A percentile compares a stretch with the other conserved stretches of the same genome.
These are phyloP conservation scores for Vidua chalybeata DNA, from an alignment of 2,113 vertebrate genomes.

Conservation along the genomic window DNA sequence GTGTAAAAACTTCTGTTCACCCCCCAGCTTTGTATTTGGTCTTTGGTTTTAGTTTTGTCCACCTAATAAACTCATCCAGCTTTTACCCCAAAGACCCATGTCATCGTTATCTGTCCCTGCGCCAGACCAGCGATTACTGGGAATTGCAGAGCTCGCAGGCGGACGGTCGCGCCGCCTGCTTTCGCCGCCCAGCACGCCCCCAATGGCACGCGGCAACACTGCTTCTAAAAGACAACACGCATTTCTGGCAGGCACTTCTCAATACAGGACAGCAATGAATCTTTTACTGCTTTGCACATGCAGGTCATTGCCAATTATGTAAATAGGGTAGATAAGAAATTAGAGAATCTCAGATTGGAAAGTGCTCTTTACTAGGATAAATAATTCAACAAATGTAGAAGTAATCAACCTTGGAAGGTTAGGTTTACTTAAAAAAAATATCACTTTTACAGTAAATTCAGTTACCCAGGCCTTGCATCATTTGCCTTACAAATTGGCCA, in stretches of 20 bases:
- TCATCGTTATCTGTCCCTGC: too few species aligned
- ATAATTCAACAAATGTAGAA: neutral
- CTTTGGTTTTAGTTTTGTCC: too few species aligned
- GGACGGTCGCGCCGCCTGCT: too few species aligned
- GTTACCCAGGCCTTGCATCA: conserved; percentile 12
- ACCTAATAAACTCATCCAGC: too few species aligned
- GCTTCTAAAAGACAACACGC: neutral
- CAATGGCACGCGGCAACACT: too few species aligned
- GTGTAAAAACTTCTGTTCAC: too few species aligned
- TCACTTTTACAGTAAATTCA: neutral
- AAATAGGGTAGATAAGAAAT: neutral
- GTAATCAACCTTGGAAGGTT: neutral
- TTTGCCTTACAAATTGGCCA: conserved; percentile 27
- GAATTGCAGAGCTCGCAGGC: too few species aligned
- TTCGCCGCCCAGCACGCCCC: too few species aligned
- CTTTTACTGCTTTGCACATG: neutral
- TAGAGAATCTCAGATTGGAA: neutral
- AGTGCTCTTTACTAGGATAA: neutral
- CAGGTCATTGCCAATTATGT: neutral
- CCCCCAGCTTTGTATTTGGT: too few species aligned
- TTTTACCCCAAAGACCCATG: too few species aligned
- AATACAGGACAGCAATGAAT: neutral
- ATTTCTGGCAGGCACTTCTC: neutral
- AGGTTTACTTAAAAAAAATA: neutral
- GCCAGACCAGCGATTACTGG: too few species aligned